Conservation (phyloP, 1,140 invertebrate species). For the Zaprionus lachaisei region DNA sequence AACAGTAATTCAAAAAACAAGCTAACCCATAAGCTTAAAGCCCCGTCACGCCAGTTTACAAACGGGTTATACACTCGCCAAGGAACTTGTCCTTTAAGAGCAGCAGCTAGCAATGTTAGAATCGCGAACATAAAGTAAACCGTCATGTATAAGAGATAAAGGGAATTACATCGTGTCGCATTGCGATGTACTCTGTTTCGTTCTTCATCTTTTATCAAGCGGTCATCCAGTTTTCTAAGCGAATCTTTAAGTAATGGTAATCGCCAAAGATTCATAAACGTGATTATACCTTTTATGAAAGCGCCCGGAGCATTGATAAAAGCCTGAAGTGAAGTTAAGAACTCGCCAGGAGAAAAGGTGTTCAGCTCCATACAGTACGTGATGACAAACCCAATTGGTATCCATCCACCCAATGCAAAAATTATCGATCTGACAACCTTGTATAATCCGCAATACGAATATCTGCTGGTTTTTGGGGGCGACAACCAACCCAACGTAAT, state of each 20-base stretch:
- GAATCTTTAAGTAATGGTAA: conserved; percentile 28
- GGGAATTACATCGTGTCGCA: conserved; percentile 39
- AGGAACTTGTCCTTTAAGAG: conserved; percentile 10
- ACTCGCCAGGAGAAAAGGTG: neutral
- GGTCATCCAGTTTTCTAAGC: conserved; percentile 36
- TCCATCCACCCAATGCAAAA: neutral
- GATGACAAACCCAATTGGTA: neutral
- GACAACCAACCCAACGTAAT: neutral
- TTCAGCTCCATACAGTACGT: neutral
- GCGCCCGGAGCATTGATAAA: neutral
- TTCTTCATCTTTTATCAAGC: conserved; percentile 21
- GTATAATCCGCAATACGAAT: neutral
- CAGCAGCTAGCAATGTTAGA: conserved; percentile 9
- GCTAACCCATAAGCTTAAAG: neutral
- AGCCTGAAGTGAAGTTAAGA: neutral
- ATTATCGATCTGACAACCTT: neutral
- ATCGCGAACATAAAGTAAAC: conserved; percentile 29
- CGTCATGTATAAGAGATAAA: conserved; percentile 28
- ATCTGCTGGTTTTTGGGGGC: neutral
- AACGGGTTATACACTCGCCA: conserved; percentile 55
- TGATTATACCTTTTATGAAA: neutral
- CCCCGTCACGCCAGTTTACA: neutral
- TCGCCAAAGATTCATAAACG: neutral
- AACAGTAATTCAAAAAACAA: neutral
- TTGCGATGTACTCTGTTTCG: conserved; percentile 31